Evolutionary conservation across 2,113 vertebrate genomes (phyloP).

Genomic region (Numenius arquata): DNA sequence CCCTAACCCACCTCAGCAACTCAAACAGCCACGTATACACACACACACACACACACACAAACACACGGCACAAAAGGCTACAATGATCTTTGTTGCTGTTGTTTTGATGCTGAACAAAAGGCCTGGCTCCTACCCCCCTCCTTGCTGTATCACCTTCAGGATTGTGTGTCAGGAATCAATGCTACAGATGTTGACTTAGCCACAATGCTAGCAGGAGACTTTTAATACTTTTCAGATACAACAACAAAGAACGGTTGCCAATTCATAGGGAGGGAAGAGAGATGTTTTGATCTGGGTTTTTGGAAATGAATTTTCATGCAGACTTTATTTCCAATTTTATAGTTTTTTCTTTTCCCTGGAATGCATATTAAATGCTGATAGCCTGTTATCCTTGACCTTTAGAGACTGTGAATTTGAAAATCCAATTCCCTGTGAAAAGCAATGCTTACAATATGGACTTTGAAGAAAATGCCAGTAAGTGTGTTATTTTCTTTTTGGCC

Average conservation of each 20-base stretch:
- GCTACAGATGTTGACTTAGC: slow-evolving; percentile 60
- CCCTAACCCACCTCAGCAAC: not conserved
- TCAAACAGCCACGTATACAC: not conserved
- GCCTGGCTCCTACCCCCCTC: not conserved
- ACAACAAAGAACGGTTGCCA: slow-evolving; percentile 52
- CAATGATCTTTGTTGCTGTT: not conserved
- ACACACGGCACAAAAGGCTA: not conserved
- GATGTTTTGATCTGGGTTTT: slow-evolving; percentile 54
- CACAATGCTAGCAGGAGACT: not conserved
- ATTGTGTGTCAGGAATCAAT: slow-evolving; percentile 42
- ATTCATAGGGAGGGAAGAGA: slow-evolving; percentile 28
- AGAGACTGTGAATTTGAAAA: slow-evolving; percentile 60
- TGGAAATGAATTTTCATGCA: slow-evolving; percentile 58
- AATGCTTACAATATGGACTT: slow-evolving; percentile 31
- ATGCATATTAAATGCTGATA: slow-evolving; percentile 64
- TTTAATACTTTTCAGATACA: slow-evolving; percentile 42
- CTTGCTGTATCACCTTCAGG: slow-evolving; percentile 45
- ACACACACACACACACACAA: accelerated
- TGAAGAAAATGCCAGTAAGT: slow-evolving; percentile 48
- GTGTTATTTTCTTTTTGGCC: slow-evolving; percentile 20
- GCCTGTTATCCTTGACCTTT: slow-evolving; percentile 71
- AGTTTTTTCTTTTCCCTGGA: slow-evolving; percentile 28
- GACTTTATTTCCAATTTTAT: slow-evolving; percentile 52
- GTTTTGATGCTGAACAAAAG: slow-evolving; percentile 54
- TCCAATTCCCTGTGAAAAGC: slow-evolving; percentile 63